A percentile compares a stretch with the other conserved stretches of the same genome.
These are phyloP conservation scores for Apostichopus californicus DNA, from an alignment of 35 echinoderm and acorn worm species.

Conservation along the genomic window DNA sequence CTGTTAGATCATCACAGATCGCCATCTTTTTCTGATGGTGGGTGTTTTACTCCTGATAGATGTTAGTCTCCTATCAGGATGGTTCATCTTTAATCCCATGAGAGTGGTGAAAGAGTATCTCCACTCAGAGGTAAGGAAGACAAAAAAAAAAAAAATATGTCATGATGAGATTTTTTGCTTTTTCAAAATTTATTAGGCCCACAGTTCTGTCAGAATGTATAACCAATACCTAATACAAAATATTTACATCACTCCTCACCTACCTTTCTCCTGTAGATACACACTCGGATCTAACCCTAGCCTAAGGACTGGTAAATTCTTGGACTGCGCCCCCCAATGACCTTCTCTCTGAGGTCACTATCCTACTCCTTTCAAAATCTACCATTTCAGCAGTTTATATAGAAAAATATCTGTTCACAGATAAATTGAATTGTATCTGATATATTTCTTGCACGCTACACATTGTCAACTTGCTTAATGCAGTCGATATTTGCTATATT, in stretches of 20 bases:
- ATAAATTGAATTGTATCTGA: too few relatives aligned
- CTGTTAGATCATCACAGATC: conserved; percentile 26
- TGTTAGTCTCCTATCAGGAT: background rate
- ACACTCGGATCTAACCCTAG: background rate
- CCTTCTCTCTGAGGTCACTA: too few relatives aligned
- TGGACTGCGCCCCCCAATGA: background rate
- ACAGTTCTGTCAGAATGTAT: background rate
- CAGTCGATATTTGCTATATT: too few relatives aligned
- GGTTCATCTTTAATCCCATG: conserved; percentile 40
- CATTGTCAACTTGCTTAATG: too few relatives aligned
- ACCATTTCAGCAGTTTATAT: too few relatives aligned
- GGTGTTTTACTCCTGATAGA: background rate
- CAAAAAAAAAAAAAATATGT: background rate
- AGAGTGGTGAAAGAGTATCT: conserved; percentile 1
- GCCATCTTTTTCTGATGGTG: conserved; percentile 42
- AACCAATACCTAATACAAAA: too few relatives aligned
- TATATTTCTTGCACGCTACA: too few relatives aligned
- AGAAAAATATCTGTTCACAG: too few relatives aligned
- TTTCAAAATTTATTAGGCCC: background rate
- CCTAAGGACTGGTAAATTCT: background rate
- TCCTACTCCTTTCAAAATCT: too few relatives aligned
- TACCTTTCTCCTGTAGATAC: background rate
- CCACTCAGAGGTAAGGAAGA: background rate
- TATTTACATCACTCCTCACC: too few relatives aligned
- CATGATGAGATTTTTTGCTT: background rate